phyloP scores from a whole-genome alignment of 1,140 invertebrate species.

The Andrena cerasifolii region DNA sequence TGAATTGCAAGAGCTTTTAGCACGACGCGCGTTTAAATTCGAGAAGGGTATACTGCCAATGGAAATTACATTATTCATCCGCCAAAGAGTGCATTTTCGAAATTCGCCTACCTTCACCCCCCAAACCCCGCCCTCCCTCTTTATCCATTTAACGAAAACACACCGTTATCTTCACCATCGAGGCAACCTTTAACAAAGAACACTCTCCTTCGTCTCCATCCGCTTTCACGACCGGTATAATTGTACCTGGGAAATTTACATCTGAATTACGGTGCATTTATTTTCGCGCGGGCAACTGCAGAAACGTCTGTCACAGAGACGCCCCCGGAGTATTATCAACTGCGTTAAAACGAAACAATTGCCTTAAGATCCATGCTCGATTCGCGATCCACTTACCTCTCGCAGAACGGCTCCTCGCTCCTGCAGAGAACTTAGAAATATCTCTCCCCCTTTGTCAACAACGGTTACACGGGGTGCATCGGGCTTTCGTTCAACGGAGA shows the following conservation, averaged over 20 bases:
- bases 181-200: not conserved
- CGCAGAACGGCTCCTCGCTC: not conserved
- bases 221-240: not conserved
- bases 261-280: slow-evolving; percentile 17
- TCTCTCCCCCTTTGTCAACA: not conserved
- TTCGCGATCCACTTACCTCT: not conserved
- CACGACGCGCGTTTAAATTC: not conserved
- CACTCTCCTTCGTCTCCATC: not conserved
- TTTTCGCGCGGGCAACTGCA: not conserved
- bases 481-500: too few species aligned
- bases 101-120: too few species aligned
- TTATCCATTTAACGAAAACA: slow-evolving; percentile 1
- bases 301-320: not conserved
- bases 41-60: not conserved
- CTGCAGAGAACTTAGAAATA: not conserved
- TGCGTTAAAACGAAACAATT: not conserved
- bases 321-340: not conserved
- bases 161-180: not conserved
- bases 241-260: not conserved
- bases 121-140: too few species aligned
- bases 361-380: not conserved
- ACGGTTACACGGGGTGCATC: too few species aligned
- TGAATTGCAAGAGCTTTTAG: not conserved
- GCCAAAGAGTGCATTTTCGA: not conserved
- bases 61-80: slow-evolving; percentile 5